A percentile compares a stretch with the other conserved stretches of the same genome.
These are phyloP conservation scores for Platysteira castanea DNA, from an alignment of 2,113 vertebrate species.

Conservation along the genomic window DNA sequence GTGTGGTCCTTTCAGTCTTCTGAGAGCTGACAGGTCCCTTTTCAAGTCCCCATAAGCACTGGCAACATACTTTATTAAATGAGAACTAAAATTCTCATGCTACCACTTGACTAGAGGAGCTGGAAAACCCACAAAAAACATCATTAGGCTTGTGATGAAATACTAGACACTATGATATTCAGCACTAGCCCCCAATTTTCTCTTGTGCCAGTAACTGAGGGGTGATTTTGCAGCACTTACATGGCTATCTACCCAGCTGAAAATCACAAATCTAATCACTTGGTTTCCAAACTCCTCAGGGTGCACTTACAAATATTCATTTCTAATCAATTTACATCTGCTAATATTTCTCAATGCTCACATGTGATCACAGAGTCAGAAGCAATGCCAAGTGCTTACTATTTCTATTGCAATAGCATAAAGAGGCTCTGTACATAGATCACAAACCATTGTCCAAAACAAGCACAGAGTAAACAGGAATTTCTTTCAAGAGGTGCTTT, in stretches of 20 bases:
- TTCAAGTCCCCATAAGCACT: neutral
- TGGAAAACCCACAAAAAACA: neutral
- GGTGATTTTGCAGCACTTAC: neutral
- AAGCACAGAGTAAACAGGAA: neutral
- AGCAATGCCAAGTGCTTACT: neutral
- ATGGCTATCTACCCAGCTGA: neutral
- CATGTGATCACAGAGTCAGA: conserved; percentile 7
- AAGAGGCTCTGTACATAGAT: conserved; percentile 24
- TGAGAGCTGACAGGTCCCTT: neutral
- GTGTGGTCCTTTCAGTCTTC: neutral
- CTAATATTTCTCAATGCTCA: conserved; percentile 35
- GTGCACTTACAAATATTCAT: conserved; percentile 37
- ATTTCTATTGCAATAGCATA: neutral
- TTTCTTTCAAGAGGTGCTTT: neutral
- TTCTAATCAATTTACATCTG: conserved; percentile 49
- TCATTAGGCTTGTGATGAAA: neutral
- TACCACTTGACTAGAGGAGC: neutral
- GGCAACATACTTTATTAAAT: neutral
- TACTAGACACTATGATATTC: neutral
- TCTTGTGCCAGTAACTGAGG: neutral
- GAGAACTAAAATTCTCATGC: conserved; percentile 6
- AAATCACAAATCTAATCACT: conserved; percentile 43
- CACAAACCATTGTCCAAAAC: neutral
- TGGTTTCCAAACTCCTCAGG: conserved; percentile 19
- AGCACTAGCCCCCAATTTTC: neutral